These are phyloP conservation scores for Capitulum mitella DNA, from an alignment of 2,888 invertebrate genomes.

Conservation along the genomic window DNA sequence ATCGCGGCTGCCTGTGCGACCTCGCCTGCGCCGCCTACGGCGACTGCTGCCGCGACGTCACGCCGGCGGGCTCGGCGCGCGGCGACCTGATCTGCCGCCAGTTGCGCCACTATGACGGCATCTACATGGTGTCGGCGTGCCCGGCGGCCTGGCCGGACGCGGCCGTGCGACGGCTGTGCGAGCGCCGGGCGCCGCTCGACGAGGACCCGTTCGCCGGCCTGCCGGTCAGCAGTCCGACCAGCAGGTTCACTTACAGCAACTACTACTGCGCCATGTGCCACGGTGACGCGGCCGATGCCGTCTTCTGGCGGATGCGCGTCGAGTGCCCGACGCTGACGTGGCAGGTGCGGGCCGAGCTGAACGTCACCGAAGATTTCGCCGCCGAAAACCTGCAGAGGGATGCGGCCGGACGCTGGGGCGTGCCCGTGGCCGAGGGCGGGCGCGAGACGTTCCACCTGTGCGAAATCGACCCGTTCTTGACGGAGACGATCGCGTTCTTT, in stretches of 20 bases:
- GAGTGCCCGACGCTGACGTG: slow-evolving; percentile 43
- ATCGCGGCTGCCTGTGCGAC: not conserved
- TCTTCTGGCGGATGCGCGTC: slow-evolving; percentile 45
- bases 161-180: not conserved
- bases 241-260: slow-evolving; percentile 42
- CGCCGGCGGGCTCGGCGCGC: not conserved
- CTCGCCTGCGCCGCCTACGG: not conserved
- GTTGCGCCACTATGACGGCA: not conserved
- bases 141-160: not conserved
- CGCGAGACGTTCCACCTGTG: not conserved
- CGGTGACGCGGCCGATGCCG: slow-evolving; percentile 40
- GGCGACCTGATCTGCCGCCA: not conserved
- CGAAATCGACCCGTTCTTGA: not conserved
- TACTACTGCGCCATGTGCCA: slow-evolving; percentile 46
- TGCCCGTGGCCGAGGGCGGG: not conserved
- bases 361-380: not conserved
- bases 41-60: not conserved
- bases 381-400: not conserved
- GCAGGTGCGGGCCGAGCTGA: slow-evolving; percentile 29
- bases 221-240: slow-evolving; percentile 41
- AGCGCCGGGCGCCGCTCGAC: not conserved
- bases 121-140: not conserved
- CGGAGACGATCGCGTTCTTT: not conserved
- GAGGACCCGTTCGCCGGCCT: slow-evolving; percentile 41
- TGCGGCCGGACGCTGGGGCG: not conserved